Percentiles rank a stretch among this genome's conserved stretches.
phyloP scores from a whole-genome alignment of 2,113 vertebrate species.

The Tragulus kanchil region DNA sequence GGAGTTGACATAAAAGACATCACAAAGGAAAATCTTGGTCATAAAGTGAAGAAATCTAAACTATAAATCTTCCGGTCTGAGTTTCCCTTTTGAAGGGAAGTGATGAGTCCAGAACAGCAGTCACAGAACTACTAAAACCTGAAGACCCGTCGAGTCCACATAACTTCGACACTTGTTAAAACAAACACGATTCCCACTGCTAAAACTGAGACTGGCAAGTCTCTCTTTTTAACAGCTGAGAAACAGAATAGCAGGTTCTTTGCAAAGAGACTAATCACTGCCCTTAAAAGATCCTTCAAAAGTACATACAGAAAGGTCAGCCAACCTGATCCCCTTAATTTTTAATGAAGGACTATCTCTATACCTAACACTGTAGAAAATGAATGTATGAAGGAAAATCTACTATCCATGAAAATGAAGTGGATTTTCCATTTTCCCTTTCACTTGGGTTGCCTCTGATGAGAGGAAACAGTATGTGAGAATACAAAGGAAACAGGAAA shows the following conservation, averaged over 20 bases:
- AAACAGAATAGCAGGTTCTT: conserved; percentile 74
- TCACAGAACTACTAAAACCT: conserved; percentile 2
- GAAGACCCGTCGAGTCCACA: conserved; percentile 76
- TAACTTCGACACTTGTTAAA: conserved; percentile 77
- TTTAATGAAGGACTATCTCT: conserved; percentile 75
- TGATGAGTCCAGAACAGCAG: conserved; percentile 30
- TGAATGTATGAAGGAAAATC: conserved; percentile 68
- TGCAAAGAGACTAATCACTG: conserved; percentile 72
- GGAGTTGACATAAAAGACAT: conserved; percentile 49
- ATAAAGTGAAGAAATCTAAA: conserved; percentile 41
- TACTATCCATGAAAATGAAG: conserved; percentile 43
- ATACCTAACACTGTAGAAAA: conserved; percentile 49
- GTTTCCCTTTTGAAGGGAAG: conserved; percentile 38
- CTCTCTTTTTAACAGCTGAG: conserved; percentile 74
- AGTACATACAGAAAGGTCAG: conserved; percentile 71
- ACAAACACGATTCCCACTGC: conserved; percentile 75
- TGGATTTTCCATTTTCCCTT: conserved; percentile 46
- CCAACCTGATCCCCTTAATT: conserved; percentile 70
- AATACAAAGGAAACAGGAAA: conserved; percentile 85
- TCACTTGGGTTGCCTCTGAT: conserved; percentile 66
- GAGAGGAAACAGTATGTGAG: conserved; percentile 85
- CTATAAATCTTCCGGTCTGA: conserved; percentile 19
- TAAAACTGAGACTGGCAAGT: conserved; percentile 73
- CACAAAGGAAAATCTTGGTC: conserved; percentile 7
- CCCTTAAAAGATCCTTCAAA: conserved; percentile 80